Conservation (phyloP, 2,113 vertebrate species). For the Noturus placidus region DNA sequence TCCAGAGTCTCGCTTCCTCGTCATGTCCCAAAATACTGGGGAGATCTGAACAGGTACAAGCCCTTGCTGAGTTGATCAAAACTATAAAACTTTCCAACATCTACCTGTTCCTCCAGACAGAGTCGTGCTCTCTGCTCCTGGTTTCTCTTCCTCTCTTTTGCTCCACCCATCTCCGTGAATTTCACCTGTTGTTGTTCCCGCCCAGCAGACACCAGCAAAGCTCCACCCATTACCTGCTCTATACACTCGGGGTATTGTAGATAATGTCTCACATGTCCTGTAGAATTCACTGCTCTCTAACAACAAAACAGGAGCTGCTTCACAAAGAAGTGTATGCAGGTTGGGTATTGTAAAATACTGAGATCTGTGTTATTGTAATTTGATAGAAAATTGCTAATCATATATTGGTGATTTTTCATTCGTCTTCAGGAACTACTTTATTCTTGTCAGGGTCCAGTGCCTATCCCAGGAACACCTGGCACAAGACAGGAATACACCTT, state of each 20-base stretch:
- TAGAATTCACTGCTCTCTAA: not conserved
- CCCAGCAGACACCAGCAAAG: not conserved
- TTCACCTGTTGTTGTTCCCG: conserved; percentile 12
- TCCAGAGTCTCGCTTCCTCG: conserved; percentile 30
- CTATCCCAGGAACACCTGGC: not conserved
- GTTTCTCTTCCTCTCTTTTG: conserved; percentile 14
- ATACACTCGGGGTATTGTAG: not conserved
- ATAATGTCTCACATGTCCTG: not conserved
- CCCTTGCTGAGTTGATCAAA: not conserved
- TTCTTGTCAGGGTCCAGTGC: not conserved
- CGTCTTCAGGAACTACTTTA: not conserved
- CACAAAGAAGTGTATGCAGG: not conserved
- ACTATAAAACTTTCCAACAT: conserved; percentile 5
- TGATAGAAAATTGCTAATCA: not conserved
- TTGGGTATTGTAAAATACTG: not conserved
- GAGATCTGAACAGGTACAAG: not conserved
- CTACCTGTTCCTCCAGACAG: conserved; percentile 40
- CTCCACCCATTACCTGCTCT: conserved; percentile 22
- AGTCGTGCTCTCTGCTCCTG: not conserved
- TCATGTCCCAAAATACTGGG: conserved; percentile 40
- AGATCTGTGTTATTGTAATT: not conserved
- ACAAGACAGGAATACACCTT: not conserved
- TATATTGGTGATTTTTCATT: not conserved
- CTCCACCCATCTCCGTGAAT: conserved; percentile 13
- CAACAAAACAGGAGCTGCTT: not conserved